Percentiles rank a stretch among this genome's conserved stretches.
These are phyloP conservation scores for Meghimatium bilineatum DNA, from an alignment of 2,888 invertebrate species.

Conservation along the genomic window DNA sequence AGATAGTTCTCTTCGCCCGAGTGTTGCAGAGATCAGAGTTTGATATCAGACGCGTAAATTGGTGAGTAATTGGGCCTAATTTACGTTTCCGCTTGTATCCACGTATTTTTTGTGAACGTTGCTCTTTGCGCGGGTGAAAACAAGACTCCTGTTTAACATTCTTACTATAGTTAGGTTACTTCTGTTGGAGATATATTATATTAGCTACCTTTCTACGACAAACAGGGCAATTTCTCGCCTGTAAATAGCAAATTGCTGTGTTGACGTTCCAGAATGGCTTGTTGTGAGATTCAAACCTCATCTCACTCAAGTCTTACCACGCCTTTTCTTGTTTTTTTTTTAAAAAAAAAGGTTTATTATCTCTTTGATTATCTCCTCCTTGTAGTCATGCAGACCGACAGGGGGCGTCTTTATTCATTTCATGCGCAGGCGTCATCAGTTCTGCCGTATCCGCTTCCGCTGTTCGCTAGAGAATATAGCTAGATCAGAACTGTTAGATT, in stretches of 20 bases:
- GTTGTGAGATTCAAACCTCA: slow-evolving; percentile 2
- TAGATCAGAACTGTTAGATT: neutral
- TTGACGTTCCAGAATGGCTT: slow-evolving; percentile 6
- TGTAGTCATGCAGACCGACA: slow-evolving; percentile 1
- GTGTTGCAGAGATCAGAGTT: slow-evolving; percentile 20
- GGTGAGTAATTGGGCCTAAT: slow-evolving; percentile 39
- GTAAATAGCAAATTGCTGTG: slow-evolving; percentile 26
- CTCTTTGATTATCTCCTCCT: slow-evolving; percentile 28
- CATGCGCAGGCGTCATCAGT: neutral
- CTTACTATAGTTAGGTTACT: too few relatives aligned
- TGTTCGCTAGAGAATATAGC: neutral
- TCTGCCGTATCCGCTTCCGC: slow-evolving; percentile 2
- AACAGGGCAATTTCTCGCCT: slow-evolving; percentile 26
- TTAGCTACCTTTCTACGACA: neutral
- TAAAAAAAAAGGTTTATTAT: neutral
- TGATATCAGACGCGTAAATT: slow-evolving; percentile 24
- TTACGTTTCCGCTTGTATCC: slow-evolving; percentile 12
- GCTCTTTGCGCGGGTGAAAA: neutral
- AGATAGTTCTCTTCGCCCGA: neutral
- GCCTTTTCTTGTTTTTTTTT: neutral
- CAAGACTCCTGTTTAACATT: neutral
- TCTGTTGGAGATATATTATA: neutral
- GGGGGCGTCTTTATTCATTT: slow-evolving; percentile 23
- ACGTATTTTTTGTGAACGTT: neutral
- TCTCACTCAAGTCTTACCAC: slow-evolving; percentile 1